Conservation (phyloP, 1,140 invertebrate genomes). For the Asobara japonica region DNA sequence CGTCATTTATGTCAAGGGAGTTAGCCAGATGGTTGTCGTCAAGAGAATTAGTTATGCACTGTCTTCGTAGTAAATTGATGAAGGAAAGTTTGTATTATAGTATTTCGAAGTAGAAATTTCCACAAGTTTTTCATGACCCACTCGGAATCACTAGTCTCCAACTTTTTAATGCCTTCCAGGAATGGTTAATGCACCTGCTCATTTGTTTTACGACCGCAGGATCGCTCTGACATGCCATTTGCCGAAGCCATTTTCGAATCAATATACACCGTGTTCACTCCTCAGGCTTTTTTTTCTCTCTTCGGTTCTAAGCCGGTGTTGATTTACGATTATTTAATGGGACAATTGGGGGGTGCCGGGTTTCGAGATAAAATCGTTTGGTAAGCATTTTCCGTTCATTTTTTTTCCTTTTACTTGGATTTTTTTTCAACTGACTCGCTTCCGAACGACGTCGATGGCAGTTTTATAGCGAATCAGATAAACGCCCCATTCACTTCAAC, state of each 20-base stretch:
- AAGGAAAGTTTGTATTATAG: too few relatives aligned
- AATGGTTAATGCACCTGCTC: too few relatives aligned
- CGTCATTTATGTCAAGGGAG: too few relatives aligned
- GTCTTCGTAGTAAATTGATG: too few relatives aligned
- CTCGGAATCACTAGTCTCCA: too few relatives aligned
- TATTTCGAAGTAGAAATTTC: too few relatives aligned
- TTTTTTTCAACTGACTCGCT: slow-evolving; percentile 21
- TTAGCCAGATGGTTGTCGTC: too few relatives aligned
- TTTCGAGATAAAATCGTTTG: slow-evolving; percentile 36
- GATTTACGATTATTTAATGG: slow-evolving; percentile 49
- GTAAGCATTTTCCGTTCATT: slow-evolving; percentile 14
- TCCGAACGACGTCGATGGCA: slow-evolving; percentile 40
- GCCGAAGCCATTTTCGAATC: neutral
- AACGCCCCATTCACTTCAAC: slow-evolving; percentile 34
- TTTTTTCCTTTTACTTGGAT: too few relatives aligned
- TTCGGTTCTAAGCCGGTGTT: slow-evolving; percentile 15
- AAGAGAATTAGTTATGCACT: too few relatives aligned
- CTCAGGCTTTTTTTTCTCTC: neutral
- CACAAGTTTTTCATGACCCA: too few relatives aligned
- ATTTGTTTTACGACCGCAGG: neutral
- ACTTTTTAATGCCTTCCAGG: too few relatives aligned
- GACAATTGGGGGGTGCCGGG: slow-evolving; percentile 31
- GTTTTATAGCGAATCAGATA: slow-evolving; percentile 51
- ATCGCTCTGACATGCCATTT: neutral
- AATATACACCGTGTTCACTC: neutral